Base-by-base conservation (phyloP, 2,888 invertebrate genomes). In the Allophyes oxyacanthae region DNA sequence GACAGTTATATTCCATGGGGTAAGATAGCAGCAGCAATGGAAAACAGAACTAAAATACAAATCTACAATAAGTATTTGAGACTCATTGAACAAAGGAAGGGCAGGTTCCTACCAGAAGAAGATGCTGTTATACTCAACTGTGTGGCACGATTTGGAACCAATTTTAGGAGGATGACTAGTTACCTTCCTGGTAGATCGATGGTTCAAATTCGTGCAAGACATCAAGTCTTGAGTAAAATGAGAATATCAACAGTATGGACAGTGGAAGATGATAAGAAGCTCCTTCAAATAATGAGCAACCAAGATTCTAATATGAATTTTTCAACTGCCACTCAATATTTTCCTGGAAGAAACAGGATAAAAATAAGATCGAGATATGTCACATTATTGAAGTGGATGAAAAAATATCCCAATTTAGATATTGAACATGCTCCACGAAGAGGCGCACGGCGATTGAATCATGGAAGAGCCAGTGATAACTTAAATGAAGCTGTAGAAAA, bases 1-100 rank as follows among this genome's bases (percentile, higher is more conserved):
- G 97, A 96, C 13, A 91, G 95, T 57, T 95, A 95, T 41, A 96
- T 97, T 64, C 96, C 97, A 0, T 98, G 98, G 98, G 94, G 95
- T 2, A 95, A 95, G 79, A 95, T 97, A 6, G 92, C 95, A 0
- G 92, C 94, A 20, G 94, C 95, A 45, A 95, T 97, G 86, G 94
- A 95, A 8, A 94, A 95, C 58, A 94, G 96, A 64, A 95, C 95
- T 0, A 96, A 96, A 79, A 89, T 93, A 2, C 97, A 97, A 82
- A 86, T 97, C 9, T 96, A 97, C 72, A 94, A 95, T 54, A 95
- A 95, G 63, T 95, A 94, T 74, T 72, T 80, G 30, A 78, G 91
- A 53, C 67, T 90, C 11, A 57, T 77, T 32, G 91, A 93, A 41
- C 78, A 92, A 20, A 94, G 92, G 49, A 96, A 95, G 77, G 96